Base-by-base conservation (phyloP, 2,797 vertebrate species). In the Enteromius unitaeniatus region DNA sequence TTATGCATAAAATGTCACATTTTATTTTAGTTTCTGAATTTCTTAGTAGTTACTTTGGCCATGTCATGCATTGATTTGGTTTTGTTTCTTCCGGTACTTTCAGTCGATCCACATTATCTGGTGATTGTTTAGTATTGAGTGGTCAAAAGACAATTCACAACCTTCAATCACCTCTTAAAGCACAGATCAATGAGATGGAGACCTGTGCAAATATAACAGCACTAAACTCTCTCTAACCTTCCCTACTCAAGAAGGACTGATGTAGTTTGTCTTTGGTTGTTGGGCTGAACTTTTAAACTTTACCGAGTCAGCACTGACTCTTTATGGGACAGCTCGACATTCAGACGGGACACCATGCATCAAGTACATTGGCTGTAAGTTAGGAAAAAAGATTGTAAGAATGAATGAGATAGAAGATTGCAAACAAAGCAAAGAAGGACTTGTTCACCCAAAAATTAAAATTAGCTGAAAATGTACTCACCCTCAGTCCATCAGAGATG, bases 81-180 rank as follows among this genome's bases (percentile, higher is more conserved):
- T 37, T 79, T 23, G 26, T 68, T 37, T 79, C 23, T 64, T 65
- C 37, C 17, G 31, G 45, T 47, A 2, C 13, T 34, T 51, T 68
- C 11, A 13, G n/a, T 68, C 34, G 11, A 68, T 64, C 34, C 34
- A 17, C 74, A 77, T 60, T 42, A 77, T 77, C 75, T 28, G 40
- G 40, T 64, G 49, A 69, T 53, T 67, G 60, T 53, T 21, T 15
- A 55, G 13, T 67, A 76, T 31, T 83, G 73, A 77, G 58, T 75
- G 47, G 15, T 10, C 0, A 10, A 67, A 42, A 67, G 31, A 76
- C n/a, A 31, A 68, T 83, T 64, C 80, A 2, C 55, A 65, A 14
- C 14, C 58, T 82, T 82, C 67, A 82, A 75, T 75, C 70, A 75
- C 60, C 73, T 74, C 45, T 37, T 64, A 17, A 70, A 80, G 79